Conservation (phyloP, 2,797 vertebrate species). For the Streptopelia turtur region DNA sequence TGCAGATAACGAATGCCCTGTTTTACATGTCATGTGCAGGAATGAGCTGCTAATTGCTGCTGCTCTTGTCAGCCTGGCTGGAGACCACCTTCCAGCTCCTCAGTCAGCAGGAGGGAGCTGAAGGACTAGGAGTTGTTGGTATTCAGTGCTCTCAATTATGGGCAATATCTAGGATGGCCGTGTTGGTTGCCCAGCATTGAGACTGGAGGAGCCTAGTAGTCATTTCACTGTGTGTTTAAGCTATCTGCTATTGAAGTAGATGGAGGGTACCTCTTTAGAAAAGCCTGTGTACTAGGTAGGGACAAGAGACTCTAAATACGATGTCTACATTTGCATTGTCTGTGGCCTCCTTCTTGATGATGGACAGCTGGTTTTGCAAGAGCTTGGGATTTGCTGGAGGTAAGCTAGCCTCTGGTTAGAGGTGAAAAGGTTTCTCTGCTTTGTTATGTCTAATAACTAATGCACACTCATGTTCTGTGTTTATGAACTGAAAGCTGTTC, state of each 20-base stretch:
- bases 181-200: not conserved
- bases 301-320: fast-evolving
- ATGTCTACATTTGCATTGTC: fast-evolving
- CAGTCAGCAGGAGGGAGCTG: fast-evolving
- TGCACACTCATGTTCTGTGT: fast-evolving
- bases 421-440: not conserved
- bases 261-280: not conserved
- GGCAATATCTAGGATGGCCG: fast-evolving
- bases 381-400: not conserved
- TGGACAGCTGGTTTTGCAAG: not conserved
- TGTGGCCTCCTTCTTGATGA: too few species aligned
- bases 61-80: not conserved
- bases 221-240: fast-evolving
- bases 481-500: not conserved
- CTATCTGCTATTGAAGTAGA: fast-evolving
- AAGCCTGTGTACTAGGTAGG: fast-evolving
- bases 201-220: not conserved
- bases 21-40: slow-evolving; percentile 23
- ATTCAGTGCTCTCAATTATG: fast-evolving
- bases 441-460: not conserved
- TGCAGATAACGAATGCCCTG: slow-evolving; percentile 13
- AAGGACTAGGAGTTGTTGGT: not conserved
- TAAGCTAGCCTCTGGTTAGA: not conserved
- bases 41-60: slow-evolving; percentile 52
- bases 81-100: not conserved